These are phyloP conservation scores for Drosophila rellima DNA, from an alignment of 2,888 invertebrate genomes.

Conservation along the genomic window DNA sequence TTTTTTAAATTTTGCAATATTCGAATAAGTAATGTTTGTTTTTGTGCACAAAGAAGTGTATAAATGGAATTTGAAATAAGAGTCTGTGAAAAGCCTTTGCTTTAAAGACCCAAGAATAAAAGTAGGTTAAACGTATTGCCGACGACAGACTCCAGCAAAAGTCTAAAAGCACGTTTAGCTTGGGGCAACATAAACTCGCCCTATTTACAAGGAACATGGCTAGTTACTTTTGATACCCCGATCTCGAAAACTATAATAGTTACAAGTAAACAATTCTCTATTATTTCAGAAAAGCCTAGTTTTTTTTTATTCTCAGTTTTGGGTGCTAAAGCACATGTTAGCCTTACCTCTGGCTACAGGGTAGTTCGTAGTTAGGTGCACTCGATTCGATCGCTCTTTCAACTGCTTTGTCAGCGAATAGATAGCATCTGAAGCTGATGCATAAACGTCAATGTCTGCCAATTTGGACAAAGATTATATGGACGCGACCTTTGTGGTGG, in stretches of 20 bases:
- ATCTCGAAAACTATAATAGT: no score
- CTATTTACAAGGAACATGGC: no score
- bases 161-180: no score
- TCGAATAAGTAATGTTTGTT: not conserved
- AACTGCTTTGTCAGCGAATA: no score
- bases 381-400: no score
- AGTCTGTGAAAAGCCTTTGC: not conserved
- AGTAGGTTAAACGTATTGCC: no score
- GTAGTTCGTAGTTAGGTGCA: not conserved
- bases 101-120: not conserved
- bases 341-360: not conserved
- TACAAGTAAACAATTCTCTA: no score
- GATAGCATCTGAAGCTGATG: not conserved
- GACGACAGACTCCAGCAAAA: no score
- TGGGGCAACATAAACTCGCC: no score
- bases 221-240: no score
- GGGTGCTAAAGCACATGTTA: not conserved
- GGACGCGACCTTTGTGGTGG: conserved; percentile 3
- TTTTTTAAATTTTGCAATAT: not conserved
- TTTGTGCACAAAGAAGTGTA: not conserved
- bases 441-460: conserved; percentile 43
- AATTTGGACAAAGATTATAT: conserved; percentile 21
- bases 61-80: not conserved
- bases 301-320: no score
- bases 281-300: no score